A percentile compares a stretch with the other conserved stretches of the same genome.
phyloP scores from a whole-genome alignment of 2,888 invertebrate genomes.

The Acleris sparsana region DNA sequence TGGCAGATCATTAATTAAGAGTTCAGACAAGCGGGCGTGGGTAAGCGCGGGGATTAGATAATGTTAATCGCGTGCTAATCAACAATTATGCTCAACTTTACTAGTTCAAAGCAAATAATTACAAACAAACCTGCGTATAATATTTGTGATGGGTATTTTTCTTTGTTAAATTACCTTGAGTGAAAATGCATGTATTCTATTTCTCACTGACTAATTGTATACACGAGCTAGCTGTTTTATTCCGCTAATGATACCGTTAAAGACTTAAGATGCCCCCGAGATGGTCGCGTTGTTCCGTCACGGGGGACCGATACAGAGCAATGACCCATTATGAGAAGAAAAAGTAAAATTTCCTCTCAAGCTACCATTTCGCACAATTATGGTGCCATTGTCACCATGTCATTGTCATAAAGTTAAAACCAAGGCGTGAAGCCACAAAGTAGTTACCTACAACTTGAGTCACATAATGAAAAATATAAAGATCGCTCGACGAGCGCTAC shows the following conservation, averaged over 20 bases:
- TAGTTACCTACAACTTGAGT: too few species aligned
- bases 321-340: slow-evolving; percentile 23
- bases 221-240: not conserved
- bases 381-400: not conserved
- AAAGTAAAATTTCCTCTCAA: slow-evolving; percentile 17
- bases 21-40: slow-evolving; percentile 74
- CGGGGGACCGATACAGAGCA: slow-evolving; percentile 14
- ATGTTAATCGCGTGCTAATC: slow-evolving; percentile 64
- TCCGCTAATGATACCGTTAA: slow-evolving; percentile 3
- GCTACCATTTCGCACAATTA: slow-evolving; percentile 9
- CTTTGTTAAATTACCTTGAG: not conserved
- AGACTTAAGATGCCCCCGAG: slow-evolving; percentile 12
- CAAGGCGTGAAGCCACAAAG: too few species aligned
- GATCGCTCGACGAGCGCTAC: slow-evolving; percentile 24
- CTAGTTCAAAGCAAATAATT: slow-evolving; percentile 18
- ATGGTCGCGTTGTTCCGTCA: slow-evolving; percentile 9
- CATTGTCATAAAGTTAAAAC: slow-evolving; percentile 1
- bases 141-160: not conserved
- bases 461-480: slow-evolving; percentile 9
- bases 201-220: not conserved
- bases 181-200: too few species aligned
- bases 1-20: slow-evolving; percentile 81
- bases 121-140: slow-evolving; percentile 4
- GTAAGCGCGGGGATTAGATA: slow-evolving; percentile 68
- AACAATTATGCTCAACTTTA: slow-evolving; percentile 59